Conservation (phyloP, 2,888 invertebrate species). For the Kuschelorhynchus macadamiae region DNA sequence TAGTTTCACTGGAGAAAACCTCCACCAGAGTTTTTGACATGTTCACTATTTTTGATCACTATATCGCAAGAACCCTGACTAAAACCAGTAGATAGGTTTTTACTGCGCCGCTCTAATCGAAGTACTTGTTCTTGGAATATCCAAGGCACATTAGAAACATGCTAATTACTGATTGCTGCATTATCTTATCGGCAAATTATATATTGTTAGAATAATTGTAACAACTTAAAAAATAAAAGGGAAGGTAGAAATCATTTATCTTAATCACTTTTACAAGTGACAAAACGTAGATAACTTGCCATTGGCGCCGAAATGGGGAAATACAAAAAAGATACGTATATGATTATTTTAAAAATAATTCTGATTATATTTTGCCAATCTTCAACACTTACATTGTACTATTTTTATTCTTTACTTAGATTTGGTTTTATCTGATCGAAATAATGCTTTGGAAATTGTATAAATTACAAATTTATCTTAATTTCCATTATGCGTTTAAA, state of each 20-base stretch:
- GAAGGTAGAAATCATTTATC: slow-evolving; percentile 23
- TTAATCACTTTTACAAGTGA: slow-evolving; percentile 19
- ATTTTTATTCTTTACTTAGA: too few species aligned
- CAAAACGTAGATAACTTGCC: not conserved
- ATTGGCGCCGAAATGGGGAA: not conserved
- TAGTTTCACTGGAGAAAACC: slow-evolving; percentile 27
- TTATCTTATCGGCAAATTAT: slow-evolving; percentile 32
- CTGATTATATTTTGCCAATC: too few species aligned
- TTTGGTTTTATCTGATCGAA: too few species aligned
- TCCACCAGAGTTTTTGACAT: slow-evolving; percentile 36
- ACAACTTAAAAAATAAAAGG: slow-evolving; percentile 15
- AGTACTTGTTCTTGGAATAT: slow-evolving; percentile 16
- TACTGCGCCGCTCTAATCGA: slow-evolving; percentile 10
- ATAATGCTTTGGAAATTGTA: too few species aligned
- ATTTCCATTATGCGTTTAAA: too few species aligned
- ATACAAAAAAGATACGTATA: not conserved
- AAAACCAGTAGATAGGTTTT: slow-evolving; percentile 16
- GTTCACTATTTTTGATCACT: slow-evolving; percentile 7
- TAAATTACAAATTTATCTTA: too few species aligned
- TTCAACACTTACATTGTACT: too few species aligned
- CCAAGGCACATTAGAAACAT: slow-evolving; percentile 27
- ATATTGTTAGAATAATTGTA: slow-evolving; percentile 27
- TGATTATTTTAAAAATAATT: slow-evolving; percentile 6
- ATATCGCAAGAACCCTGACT: too few species aligned
- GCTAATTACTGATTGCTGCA: slow-evolving; percentile 29